Evolutionary conservation across 2,113 vertebrate genomes (phyloP).

Genomic region (Aplodontia rufa): DNA sequence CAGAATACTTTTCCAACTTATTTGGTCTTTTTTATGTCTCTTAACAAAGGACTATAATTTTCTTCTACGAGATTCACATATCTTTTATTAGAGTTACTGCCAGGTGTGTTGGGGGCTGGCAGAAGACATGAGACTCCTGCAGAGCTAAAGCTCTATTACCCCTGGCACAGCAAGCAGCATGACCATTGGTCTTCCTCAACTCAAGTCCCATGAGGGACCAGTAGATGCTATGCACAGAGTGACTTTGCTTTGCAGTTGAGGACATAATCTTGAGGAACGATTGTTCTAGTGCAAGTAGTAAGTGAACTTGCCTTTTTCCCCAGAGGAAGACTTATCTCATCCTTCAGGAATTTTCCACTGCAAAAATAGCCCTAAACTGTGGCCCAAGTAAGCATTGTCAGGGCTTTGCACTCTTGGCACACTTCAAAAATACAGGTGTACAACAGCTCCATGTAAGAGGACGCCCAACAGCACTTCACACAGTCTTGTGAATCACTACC

Average conservation of each 20-base stretch:
- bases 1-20: background rate
- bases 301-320: background rate
- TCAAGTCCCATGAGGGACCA: background rate
- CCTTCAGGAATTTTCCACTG: background rate
- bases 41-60: conserved; percentile 9
- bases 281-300: background rate
- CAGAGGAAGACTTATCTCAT: background rate
- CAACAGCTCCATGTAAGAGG: background rate
- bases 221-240: background rate
- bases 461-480: background rate
- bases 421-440: background rate
- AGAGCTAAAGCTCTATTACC: background rate
- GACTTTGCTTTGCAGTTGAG: background rate
- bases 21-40: background rate
- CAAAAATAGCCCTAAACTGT: background rate
- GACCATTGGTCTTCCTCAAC: background rate
- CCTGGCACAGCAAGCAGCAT: background rate
- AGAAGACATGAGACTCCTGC: background rate
- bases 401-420: background rate
- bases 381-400: background rate
- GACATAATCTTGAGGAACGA: background rate
- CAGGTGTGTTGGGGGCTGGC: background rate
- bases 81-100: conserved; percentile 40
- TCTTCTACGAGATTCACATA: background rate
- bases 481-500: background rate